Base-by-base conservation (phyloP, 2,797 vertebrate genomes). In the Streptopelia turtur region DNA sequence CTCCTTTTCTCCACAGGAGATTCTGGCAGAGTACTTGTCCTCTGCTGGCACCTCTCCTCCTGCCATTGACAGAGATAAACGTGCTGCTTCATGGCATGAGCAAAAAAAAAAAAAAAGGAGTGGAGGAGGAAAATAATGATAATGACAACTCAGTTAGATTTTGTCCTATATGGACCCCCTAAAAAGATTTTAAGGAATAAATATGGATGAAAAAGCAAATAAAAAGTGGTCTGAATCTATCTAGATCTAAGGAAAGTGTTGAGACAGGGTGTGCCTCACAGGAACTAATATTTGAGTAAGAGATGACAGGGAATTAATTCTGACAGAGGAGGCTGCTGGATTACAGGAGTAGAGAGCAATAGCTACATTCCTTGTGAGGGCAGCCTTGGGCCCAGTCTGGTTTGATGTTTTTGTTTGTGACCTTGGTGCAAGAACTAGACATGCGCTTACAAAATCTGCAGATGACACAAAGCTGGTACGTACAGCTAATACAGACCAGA, bases 401-500 rank as follows among this genome's bases (percentile, higher is more conserved):
- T 76, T 80, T 76, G 60, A 9, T 71, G 60, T 74, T 82, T 85
- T 84, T 45, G 49, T 92, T 53, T 0, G 0, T 85, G 87, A 94
- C 89, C 81, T 94, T 94, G 92, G 35, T 71, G 49, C 24, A 64
- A 87, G 81, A 68, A 47, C 52, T 53, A 74, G 52, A 90, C 0
- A 1, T 5, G 49, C 0, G 0, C 68, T 90, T 90, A 70, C 23
- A 82, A 89, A 95, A 89, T 77, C 70, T 83, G 93, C 78, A 74
- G 16, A 53, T 41, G 63, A 70, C 56, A 95, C 77, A 90, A 90
- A 94, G 71, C 78, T 87, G 64, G 56, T 95, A 77, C 1, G 5
- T 82, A 87, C 75, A 70, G 86, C 64, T 90, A 92, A 74, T 57
- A 77, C 35, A 85, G 83, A 83, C 89, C 75, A 69, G 81, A 75